phyloP scores from a whole-genome alignment of 1,140 invertebrate species.

The Rhagoletis pomonella region DNA sequence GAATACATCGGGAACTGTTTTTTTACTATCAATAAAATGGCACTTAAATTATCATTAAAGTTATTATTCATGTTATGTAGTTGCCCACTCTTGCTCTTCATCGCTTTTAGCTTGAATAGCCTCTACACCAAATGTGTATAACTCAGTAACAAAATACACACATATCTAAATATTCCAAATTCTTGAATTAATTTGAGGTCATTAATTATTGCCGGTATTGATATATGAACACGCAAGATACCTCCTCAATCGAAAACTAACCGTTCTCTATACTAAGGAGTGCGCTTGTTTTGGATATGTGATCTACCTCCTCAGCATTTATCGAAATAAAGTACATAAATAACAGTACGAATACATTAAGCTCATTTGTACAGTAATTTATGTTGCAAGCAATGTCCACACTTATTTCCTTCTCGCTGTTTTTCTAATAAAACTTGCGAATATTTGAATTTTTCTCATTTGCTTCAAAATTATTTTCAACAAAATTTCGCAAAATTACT shows the following conservation, averaged over 20 bases:
- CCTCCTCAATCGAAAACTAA: no score
- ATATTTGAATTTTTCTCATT: conserved; percentile 6
- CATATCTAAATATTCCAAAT: no score
- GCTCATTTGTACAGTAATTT: not conserved
- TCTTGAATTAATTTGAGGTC: no score
- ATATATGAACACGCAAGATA: no score
- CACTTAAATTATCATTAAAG: conserved; percentile 73
- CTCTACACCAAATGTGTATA: no score
- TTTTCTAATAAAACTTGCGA: not conserved
- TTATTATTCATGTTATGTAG: conserved; percentile 53
- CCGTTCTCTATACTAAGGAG: no score
- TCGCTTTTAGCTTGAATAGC: not conserved
- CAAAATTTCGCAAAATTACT: conserved; percentile 1
- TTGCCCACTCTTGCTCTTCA: conserved; percentile 5
- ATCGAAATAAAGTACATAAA: not conserved
- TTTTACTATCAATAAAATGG: conserved; percentile 73
- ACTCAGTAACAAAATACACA: no score
- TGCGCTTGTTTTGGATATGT: not conserved
- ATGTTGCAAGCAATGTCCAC: no score
- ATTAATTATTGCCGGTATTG: no score
- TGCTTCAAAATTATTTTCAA: not conserved
- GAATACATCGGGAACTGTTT: conserved; percentile 66
- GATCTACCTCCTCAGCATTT: not conserved
- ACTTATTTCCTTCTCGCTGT: no score
- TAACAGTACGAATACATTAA: not conserved